These are phyloP conservation scores for Halcyon malimbica DNA, from an alignment of 2,113 vertebrate genomes.

Conservation along the genomic window DNA sequence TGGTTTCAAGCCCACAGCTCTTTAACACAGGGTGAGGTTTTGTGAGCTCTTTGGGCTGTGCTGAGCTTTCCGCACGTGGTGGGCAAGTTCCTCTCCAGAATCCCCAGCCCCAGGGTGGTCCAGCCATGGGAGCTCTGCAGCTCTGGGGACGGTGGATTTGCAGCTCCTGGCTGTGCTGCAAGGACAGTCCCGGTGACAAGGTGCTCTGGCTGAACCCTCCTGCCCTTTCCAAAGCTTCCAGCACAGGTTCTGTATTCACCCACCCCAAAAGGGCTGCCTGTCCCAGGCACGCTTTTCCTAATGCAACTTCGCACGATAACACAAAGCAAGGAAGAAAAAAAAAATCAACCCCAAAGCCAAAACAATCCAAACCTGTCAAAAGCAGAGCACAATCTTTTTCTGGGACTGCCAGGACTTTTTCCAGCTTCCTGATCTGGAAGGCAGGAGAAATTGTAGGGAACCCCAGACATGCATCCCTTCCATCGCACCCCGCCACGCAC, in stretches of 20 bases:
- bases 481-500: rapidly evolving
- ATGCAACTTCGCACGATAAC: background rate
- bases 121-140: background rate
- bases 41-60: background rate
- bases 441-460: rapidly evolving
- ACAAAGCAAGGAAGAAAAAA: background rate
- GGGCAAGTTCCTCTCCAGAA: background rate
- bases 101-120: rapidly evolving
- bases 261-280: background rate
- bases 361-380: no score
- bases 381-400: rapidly evolving
- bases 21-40: background rate
- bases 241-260: background rate
- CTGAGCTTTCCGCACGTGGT: background rate
- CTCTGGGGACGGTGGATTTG: background rate
- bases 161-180: no score
- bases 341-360: background rate
- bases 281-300: background rate
- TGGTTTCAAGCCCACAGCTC: background rate
- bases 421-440: background rate
- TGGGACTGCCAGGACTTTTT: background rate
- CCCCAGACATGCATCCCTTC: rapidly evolving
- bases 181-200: rapidly evolving
- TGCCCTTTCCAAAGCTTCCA: rapidly evolving
- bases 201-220: background rate